Evolutionary conservation across 30 jellyfish, hydroid and myxozoan species (phyloP).

Genomic region (Turritopsis rubra): DNA sequence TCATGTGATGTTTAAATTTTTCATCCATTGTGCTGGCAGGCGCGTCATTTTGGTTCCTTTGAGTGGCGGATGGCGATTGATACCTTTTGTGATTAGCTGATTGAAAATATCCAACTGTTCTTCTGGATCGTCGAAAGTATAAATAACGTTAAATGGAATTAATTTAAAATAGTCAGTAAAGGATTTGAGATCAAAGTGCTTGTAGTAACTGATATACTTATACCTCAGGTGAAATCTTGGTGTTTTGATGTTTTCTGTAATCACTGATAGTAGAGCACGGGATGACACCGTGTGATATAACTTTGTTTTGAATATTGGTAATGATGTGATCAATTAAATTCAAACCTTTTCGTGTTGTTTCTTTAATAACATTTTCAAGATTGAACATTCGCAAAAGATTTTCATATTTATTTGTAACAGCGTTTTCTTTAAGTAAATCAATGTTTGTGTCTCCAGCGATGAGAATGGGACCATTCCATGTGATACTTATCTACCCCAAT

Average conservation of each 20-base stretch:
- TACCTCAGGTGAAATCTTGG: background rate
- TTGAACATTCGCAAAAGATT: background rate
- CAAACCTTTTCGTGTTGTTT: background rate
- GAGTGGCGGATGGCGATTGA: background rate
- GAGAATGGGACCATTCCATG: constrained; percentile 3
- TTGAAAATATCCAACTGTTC: background rate
- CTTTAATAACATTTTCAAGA: constrained; percentile 3
- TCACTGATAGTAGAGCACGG: background rate
- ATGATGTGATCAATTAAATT: background rate
- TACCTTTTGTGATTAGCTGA: background rate
- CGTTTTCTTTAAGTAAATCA: background rate
- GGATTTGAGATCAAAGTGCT: background rate
- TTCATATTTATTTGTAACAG: background rate
- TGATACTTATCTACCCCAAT: too few species aligned
- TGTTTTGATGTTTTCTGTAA: background rate
- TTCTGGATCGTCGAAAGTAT: background rate
- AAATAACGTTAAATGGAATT: background rate
- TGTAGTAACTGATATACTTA: background rate
- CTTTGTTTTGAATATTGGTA: background rate
- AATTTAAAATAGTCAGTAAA: background rate
- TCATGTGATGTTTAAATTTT: background rate
- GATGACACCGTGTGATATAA: background rate
- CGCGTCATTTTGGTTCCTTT: background rate
- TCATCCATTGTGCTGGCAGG: background rate
- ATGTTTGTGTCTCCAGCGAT: background rate